Evolutionary conservation across 2,797 vertebrate genomes (phyloP).

Genomic region (Myotis vivesi): DNA sequence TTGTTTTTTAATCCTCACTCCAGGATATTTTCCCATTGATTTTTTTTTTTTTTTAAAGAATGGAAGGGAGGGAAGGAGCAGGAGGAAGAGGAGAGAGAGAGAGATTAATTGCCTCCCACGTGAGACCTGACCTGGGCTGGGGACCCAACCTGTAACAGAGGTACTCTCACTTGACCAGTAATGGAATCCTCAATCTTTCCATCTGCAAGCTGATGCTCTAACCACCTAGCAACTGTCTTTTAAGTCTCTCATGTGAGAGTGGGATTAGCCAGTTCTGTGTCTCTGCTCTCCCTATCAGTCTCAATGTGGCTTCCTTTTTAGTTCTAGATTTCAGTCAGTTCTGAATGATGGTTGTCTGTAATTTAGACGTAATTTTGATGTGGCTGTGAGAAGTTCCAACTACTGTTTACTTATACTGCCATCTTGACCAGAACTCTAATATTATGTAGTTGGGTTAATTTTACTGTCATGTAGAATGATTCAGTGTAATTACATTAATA

Average conservation of each 20-base stretch:
- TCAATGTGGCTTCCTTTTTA: background rate
- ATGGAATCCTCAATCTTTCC: too few relatives aligned
- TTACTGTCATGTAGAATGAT: background rate
- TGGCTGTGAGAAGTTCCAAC: background rate
- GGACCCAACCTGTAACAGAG: too few relatives aligned
- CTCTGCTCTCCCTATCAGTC: background rate
- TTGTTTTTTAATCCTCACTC: too few relatives aligned
- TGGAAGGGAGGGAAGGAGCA: too few relatives aligned
- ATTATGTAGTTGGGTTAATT: background rate
- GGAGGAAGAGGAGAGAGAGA: too few relatives aligned
- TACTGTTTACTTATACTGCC: background rate
- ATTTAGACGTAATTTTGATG: background rate
- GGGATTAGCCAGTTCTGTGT: background rate
- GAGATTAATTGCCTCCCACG: too few relatives aligned
- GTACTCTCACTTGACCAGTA: too few relatives aligned
- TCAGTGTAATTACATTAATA: background rate
- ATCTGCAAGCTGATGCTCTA: too few relatives aligned
- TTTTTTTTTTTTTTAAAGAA: too few relatives aligned
- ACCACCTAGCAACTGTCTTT: background rate
- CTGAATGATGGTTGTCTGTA: background rate
- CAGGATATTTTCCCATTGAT: too few relatives aligned
- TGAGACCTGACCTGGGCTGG: too few relatives aligned
- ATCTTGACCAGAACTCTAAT: background rate
- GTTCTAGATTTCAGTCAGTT: background rate
- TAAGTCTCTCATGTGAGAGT: background rate